Base-by-base conservation (phyloP, 1,140 invertebrate genomes). In the Penaeus japonicus region DNA sequence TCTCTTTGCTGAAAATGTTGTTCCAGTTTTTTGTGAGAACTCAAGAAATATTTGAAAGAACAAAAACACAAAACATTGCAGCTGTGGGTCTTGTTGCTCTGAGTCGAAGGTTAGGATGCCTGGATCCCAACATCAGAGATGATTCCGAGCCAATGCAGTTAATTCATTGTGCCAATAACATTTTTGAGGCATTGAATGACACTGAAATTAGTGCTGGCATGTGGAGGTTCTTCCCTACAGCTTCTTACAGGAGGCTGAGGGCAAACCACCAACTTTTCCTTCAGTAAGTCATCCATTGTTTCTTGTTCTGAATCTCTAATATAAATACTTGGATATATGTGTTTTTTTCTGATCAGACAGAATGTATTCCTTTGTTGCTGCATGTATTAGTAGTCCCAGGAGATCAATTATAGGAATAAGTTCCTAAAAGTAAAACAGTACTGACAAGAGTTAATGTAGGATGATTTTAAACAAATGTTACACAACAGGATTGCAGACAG, bases 11-110 rank as follows among this genome's bases (percentile, higher is more conserved):
- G 2, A 47, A 22, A 20, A 35, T 35, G 3, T 10, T 47, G 3
- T 79, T 22, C 17, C 32, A 35, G 2, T 78, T 78, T n/a, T 30
- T 15, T 35, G 24, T 39, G 1, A 35, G 7, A 35, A 35, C 75
- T 3, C 10, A 12, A 47, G 1, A 27, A 20, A 39, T 20, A 53
- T 15, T 27, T 5, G 17, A 55, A 55, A 24, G 12, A 59, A 24
- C 5, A 2, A 27, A 27, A 27, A 4, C n/a, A 22, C 22, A 20
- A 47, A 27, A 62, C n/a, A 5, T 65, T 32, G 3, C 79, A 87
- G 85, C 78, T 57, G 85, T 87, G 32, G 65, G 85, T 5, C 78
- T 87, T 47, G 79, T 87, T 39, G 85, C 85, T 2, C 59, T 87
- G 3, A 73, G 79, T 30, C 78, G 78, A 47, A 35, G 85, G 7